Evolutionary conservation across 2,888 invertebrate species (phyloP), one percentile per base, ranked within the genome.

Genomic region (Eurytoma adleriae): DNA sequence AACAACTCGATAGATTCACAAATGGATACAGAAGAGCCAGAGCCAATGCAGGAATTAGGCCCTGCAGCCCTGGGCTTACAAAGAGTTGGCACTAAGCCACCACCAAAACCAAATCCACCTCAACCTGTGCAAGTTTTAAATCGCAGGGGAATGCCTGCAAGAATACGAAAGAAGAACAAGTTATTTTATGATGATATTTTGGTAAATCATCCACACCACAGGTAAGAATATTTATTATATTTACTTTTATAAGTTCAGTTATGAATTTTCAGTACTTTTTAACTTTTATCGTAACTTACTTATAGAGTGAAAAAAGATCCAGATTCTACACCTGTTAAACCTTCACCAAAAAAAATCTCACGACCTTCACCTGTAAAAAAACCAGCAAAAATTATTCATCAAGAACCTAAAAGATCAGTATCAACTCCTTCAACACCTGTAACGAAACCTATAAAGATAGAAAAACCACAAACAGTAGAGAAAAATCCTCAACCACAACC

Each of bases 121-220:
- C 95, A 94, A 88, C 96, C 95, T 40, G 93, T 95, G n/a, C 95
- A 96, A 90, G 95, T 95, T 84, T 91, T 97, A 1, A 97, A 97
- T 89, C 95, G 96, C 1, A 93, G 97, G 86, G 97, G 97, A 66
- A 97, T 96, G 96, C 97, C 97, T 74, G 96, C 96, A 5, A 93
- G 98, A 79, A 97, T 97, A 84, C 93, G 97, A 50, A 98, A 97
- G 91, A 96, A 96, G 88, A 98, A 98, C 90, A 94, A 95, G 87
- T 92, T 97, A 76, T 97, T 97, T 89, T 97, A 95, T 91, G 97
- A 97, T 90, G 97, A 98, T 90, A 96, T 97, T 89, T 94, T 96
- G 86, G 95, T 96, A 24, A 96, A 96, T 88, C 95, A 94, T 83
- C 94, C 95, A 62, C 95, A 95, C 86, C 95, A 96, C 68, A 92